Evolutionary conservation across 2,888 invertebrate genomes (phyloP), one percentile per base, ranked within the genome.

Genomic region (Pilophorus perplexus): DNA sequence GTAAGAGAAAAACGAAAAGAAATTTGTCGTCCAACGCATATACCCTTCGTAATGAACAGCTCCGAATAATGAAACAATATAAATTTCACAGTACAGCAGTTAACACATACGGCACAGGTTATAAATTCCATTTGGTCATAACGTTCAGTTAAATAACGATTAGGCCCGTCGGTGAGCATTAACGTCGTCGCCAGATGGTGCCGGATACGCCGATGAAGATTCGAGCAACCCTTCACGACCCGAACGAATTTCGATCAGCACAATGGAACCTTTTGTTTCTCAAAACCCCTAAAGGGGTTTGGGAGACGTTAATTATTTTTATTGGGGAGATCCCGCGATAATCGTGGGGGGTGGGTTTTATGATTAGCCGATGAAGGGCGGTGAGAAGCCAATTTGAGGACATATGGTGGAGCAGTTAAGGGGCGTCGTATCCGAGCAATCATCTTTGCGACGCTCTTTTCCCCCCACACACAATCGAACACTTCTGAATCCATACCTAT

Each of bases 71-170:
- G 52, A 52, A 52, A 52, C 52, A 28, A 28, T 52, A 52, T 52
- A 52, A 52, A 52, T 52, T 52, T 52, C 25, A 52, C 28, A 52
- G 52, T 28, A 28, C 27, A 52, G 52, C 28, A 52, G 52, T 52
- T 52, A 52, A 52, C 52, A 52, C 52, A 52, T 52, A 52, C 52
- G 52, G 52, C 28, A 52, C 52, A 14, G 52, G 28, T 52, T 52
- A 52, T 52, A 52, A 52, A 52, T 52, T 28, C 52, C 33, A 16
- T 52, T 16, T 16, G 42, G 59, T 59, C 59, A 42, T 59, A 59
- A 59, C 42, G 59, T 59, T 59, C 23, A 59, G 59, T 59, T 59
- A 59, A 59, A 59, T 59, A 59, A 59, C 59, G 59, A 59, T 59
- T 59, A 59, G 42, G 25, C 38, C 28, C 27, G 52, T 52, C 25